Base-by-base conservation (phyloP, 30 jellyfish, hydroid and myxozoan genomes). In the Aurelia sp. region DNA sequence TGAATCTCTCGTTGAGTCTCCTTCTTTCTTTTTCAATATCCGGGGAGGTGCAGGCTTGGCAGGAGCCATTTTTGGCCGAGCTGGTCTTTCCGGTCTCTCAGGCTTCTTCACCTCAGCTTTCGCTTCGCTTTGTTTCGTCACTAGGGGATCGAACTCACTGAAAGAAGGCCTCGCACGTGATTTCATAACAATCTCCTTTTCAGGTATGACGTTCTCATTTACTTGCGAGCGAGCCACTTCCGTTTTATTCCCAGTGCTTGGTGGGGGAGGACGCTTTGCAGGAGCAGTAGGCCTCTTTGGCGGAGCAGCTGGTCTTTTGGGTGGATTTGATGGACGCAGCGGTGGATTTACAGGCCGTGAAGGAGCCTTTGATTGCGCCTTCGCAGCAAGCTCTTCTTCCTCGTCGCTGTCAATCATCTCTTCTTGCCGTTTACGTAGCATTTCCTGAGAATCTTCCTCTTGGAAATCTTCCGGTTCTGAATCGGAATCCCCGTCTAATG, bases 401-500 rank as follows among this genome's bases (percentile, higher is more conserved):
- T 88, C 96, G 68, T 88, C 96, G 63, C 96, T 88, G 79, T 88
- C 96, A 22, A 80, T 51, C 96, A 84, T 78, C 71, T 91, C 91
- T 47, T 76, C 80, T 62, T 64, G 81, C 12, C 87, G 69, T 35
- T 76, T 91, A 6, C 80, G 83, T 21, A 76, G 21, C 58, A 86
- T 88, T 23, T 77, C 94, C 55, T 93, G 88, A 60, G 68, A 79
- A 51, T 76, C 85, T 67, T 76, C 92, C 23, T 61, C 93, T 17
- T 65, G 86, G 15, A 62, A 15, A 19, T 23, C 75, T 23, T 86
- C 96, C 13, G 81, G 97, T 13, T 62, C 92, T 19, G 71, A 73
- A 74, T 89, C 81, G 83, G 75, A 69, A 37, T 79, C 96, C 9
- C 64, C 96, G 10, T 87, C 90, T 57, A 75, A 30, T 40, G 62